Conservation (phyloP, 2,797 vertebrate genomes). For the Spinibarbus caldwelli region DNA sequence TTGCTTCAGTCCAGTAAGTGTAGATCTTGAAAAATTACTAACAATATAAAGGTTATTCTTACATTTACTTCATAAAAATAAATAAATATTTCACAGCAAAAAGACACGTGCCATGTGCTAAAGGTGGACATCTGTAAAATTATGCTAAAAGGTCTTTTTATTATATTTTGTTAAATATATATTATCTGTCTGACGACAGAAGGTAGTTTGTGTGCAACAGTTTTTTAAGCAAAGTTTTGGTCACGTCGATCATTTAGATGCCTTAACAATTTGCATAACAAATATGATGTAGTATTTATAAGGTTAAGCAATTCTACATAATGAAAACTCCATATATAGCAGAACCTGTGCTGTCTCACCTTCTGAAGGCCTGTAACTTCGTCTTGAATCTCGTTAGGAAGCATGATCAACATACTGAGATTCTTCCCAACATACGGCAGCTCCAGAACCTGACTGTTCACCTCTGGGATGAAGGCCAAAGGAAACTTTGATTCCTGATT, state of each 20-base stretch:
- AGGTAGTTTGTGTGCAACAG: no score
- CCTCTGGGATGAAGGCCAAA: conserved; percentile 73
- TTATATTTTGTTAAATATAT: no score
- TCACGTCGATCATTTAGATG: not conserved
- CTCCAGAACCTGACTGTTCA: conserved; percentile 81
- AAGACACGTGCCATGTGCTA: not conserved
- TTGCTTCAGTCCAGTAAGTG: not conserved
- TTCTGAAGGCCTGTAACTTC: conserved; percentile 80
- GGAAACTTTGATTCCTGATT: conserved; percentile 73
- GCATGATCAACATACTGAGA: conserved; percentile 87
- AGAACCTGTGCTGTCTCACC: conserved; percentile 61
- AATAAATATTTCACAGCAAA: not conserved
- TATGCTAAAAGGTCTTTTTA: not conserved
- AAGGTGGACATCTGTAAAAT: not conserved
- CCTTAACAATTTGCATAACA: not conserved
- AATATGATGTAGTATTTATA: no score
- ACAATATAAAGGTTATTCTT: no score
- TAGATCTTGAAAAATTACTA: no score
- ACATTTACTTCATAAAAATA: no score
- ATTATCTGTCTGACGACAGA: no score
- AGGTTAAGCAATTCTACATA: no score
- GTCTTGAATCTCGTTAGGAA: conserved; percentile 80
- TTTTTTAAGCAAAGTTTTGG: not conserved
- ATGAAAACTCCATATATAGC: not conserved
- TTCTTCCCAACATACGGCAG: conserved; percentile 81